Conservation (phyloP, 2,797 vertebrate species). For the Acropternis orthonyx region DNA sequence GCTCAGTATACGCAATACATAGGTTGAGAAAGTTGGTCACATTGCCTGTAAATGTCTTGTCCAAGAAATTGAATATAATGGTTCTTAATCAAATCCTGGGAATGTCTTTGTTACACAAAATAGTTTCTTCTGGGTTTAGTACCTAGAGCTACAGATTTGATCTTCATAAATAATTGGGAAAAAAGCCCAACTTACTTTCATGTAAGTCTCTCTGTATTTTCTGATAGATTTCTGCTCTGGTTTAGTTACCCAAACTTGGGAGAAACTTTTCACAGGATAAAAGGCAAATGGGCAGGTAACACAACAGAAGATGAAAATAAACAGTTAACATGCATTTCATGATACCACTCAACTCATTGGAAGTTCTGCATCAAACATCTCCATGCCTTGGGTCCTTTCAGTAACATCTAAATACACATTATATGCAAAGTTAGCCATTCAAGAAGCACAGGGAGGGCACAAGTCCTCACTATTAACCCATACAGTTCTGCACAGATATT, state of each 20-base stretch:
- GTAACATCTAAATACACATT: not conserved
- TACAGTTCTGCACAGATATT: not conserved
- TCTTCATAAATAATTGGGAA: not conserved
- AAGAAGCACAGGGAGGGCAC: not conserved
- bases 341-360: not conserved
- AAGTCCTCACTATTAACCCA: not conserved
- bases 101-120: not conserved
- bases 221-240: not conserved
- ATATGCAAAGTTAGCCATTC: not conserved
- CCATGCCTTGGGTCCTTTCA: not conserved
- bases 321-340: not conserved
- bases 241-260: not conserved
- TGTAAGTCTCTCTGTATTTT: not conserved
- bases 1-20: not conserved
- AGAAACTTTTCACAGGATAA: not conserved
- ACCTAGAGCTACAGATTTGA: not conserved
- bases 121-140: not conserved
- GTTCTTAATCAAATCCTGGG: not conserved
- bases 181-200: not conserved
- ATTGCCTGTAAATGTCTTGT: not conserved
- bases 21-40: not conserved
- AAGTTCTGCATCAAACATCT: not conserved
- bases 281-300: not conserved
- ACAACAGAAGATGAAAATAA: not conserved
- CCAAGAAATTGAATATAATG: not conserved